phyloP scores from a whole-genome alignment of 2,113 vertebrate species.

The Numenius arquata region DNA sequence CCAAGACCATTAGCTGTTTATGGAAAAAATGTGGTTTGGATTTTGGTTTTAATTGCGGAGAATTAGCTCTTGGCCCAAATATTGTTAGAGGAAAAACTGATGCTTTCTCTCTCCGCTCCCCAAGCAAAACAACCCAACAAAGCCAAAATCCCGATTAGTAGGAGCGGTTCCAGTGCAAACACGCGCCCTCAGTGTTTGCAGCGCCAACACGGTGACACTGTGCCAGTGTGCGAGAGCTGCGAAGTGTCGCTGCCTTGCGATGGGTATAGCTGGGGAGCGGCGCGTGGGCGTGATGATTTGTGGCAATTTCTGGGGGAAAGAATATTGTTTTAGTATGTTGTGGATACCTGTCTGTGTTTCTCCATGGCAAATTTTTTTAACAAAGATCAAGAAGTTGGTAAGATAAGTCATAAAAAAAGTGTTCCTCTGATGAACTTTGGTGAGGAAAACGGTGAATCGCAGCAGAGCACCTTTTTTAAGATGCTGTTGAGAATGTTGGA shows the following conservation, averaged over 20 bases:
- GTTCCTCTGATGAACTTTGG: background rate
- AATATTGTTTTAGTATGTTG: background rate
- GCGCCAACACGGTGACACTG: background rate
- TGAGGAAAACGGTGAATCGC: background rate
- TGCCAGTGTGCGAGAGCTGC: background rate
- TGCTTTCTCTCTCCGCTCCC: background rate
- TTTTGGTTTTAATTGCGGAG: constrained; percentile 31
- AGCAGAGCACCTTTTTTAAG: background rate
- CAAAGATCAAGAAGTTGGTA: background rate
- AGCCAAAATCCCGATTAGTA: background rate
- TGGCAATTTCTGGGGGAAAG: background rate
- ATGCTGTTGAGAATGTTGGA: background rate
- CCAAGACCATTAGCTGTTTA: constrained; percentile 1
- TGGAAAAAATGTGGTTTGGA: constrained; percentile 31
- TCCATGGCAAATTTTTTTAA: background rate
- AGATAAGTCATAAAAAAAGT: background rate
- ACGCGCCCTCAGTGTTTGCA: background rate
- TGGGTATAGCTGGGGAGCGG: background rate
- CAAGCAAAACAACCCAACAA: constrained; percentile 4
- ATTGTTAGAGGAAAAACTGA: constrained; percentile 32
- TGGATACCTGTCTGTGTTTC: background rate
- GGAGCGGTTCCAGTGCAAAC: background rate
- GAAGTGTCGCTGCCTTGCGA: background rate
- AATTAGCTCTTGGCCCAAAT: constrained; percentile 12
- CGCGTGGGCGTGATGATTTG: background rate